Base-by-base conservation (phyloP, 1,140 invertebrate species). In the Brachionus angularis region DNA sequence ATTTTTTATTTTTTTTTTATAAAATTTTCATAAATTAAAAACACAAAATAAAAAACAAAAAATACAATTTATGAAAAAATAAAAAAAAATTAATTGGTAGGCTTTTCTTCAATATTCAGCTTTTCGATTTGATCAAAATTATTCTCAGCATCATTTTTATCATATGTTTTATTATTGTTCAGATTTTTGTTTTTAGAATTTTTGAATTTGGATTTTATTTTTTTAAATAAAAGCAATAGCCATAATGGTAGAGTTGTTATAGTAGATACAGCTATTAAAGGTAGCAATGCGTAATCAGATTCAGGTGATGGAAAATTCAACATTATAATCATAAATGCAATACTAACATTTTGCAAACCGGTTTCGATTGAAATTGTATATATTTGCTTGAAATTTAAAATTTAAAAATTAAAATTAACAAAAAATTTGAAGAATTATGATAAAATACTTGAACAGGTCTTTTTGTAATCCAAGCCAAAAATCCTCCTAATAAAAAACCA, bases 191-290 rank as follows among this genome's bases (percentile, higher is more conserved):
- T 29, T 5, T 33, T 33, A n/a, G n/a, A n/a, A n/a, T n/a, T n/a
- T n/a, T n/a, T n/a, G n/a, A n/a, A n/a, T 34, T 21, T 47, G 0
- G 62, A 50, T 14, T 3, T 14, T 5, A 46, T 4, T 31, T 47
- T 67, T 7, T 49, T 50, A 5, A 70, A 3, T 7, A 70, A 36
- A 34, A 70, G 44, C 1, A 42, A 27, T 34, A 70, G 25, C 67
- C 67, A 72, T 73, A 96, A 83, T 0, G 94, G 92, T 27, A 95
- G 75, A n/a, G 93, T 93, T 1, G 93, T 97, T 88, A 97, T 93
- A 33, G 93, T 88, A 14, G 92, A 91, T 27, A 90, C 88, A n/a
- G 79, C 78, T 5, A 81, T 75, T 0, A 81, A 77, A 0, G 77
- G 76, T n/a, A 83, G 78, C 5, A 80, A 76, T 1, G 81, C 78